Evolutionary conservation across 2,888 invertebrate species (phyloP).

Genomic region (Hyalella azteca): DNA sequence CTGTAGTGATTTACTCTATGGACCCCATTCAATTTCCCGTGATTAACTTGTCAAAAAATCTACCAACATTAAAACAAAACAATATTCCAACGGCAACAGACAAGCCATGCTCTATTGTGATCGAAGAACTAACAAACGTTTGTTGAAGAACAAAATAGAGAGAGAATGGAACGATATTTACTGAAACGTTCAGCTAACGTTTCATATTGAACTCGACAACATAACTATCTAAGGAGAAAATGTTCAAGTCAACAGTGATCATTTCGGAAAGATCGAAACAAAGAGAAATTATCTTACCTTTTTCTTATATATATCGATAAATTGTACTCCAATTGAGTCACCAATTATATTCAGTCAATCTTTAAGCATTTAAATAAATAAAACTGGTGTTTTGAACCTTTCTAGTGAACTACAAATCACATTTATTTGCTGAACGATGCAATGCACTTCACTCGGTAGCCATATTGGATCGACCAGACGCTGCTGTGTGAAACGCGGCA

Average conservation of each 20-base stretch:
- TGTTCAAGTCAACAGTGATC: not conserved
- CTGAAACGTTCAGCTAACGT: conserved; percentile 28
- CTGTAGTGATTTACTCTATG: no score
- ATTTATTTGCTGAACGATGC: conserved; percentile 35
- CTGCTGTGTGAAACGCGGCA: conserved; percentile 50
- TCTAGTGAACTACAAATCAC: not conserved
- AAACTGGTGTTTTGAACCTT: not conserved
- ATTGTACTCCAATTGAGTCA: no score
- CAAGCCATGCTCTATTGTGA: no score
- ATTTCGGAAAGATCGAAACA: conserved; percentile 36
- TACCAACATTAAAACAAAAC: no score
- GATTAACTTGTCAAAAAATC: no score
- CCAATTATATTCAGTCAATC: no score
- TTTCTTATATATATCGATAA: no score
- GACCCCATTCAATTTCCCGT: no score
- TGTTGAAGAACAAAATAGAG: conserved; percentile 3
- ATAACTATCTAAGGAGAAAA: not conserved
- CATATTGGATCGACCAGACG: conserved; percentile 58
- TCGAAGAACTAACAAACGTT: conserved; percentile 12
- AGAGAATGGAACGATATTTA: conserved; percentile 29
- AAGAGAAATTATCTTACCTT: conserved; percentile 19
- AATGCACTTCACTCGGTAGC: conserved; percentile 56
- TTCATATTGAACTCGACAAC: conserved; percentile 24
- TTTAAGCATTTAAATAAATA: not conserved
- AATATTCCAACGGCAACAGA: no score